A percentile compares a stretch with the other conserved stretches of the same genome.
Conservation (phyloP, 1,140 invertebrate species). For the Dendroctonus valens region DNA sequence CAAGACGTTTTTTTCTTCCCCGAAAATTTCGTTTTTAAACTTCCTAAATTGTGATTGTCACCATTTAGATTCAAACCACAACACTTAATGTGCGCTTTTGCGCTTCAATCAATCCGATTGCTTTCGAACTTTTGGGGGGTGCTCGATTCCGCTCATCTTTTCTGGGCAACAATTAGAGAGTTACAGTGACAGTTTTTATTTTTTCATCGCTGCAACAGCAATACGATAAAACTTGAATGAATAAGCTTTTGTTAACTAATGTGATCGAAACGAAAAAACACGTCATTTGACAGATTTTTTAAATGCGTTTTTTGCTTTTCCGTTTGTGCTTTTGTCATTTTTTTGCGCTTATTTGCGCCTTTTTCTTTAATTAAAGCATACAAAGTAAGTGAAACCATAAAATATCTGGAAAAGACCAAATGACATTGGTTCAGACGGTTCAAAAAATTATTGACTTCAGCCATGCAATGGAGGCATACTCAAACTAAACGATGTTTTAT, state of each 20-base stretch:
- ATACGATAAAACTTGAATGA: neutral
- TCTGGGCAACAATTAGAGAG: constrained; percentile 15
- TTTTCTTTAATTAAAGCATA: too few relatives aligned
- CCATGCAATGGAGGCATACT: too few relatives aligned
- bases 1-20: too few relatives aligned
- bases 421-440: too few relatives aligned
- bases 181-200: neutral
- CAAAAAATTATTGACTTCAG: too few relatives aligned
- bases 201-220: too few relatives aligned
- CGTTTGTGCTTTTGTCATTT: neutral
- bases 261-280: neutral
- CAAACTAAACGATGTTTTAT: too few relatives aligned
- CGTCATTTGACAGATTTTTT: neutral
- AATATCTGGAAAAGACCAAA: too few relatives aligned
- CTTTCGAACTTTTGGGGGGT: constrained; percentile 12
- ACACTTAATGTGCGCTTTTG: constrained; percentile 33
- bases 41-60: constrained; percentile 16
- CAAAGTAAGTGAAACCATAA: too few relatives aligned
- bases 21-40: too few relatives aligned
- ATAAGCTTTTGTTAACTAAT: neutral
- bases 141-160: constrained; percentile 14
- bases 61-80: constrained; percentile 33
- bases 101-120: constrained; percentile 34
- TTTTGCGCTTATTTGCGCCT: too few relatives aligned
- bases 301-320: neutral